These are phyloP conservation scores for Thermophis baileyi DNA, from an alignment of 2,113 vertebrate species.

Conservation along the genomic window DNA sequence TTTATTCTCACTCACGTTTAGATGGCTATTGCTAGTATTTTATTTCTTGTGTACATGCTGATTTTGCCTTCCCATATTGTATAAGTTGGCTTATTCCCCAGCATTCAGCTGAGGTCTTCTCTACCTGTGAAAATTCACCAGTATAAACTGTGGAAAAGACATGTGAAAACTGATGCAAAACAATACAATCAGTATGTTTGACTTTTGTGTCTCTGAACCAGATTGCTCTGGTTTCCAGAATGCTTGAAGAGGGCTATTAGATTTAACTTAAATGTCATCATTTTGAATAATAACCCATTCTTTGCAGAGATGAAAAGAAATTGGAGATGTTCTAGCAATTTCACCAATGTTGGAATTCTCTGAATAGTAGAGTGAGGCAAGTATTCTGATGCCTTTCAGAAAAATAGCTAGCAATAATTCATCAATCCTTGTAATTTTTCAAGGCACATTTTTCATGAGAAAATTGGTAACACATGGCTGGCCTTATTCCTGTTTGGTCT, in stretches of 20 bases:
- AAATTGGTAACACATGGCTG: conserved; percentile 9
- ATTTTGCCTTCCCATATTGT: not conserved
- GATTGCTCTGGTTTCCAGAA: not conserved
- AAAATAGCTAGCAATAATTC: not conserved
- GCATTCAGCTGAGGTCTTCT: not conserved
- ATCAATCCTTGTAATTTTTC: not conserved
- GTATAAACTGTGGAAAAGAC: not conserved
- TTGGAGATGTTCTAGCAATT: not conserved
- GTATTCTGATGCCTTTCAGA: not conserved
- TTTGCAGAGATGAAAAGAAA: not conserved
- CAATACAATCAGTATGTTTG: not conserved
- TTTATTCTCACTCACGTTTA: not conserved
- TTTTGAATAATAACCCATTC: not conserved
- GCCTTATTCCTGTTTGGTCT: conserved; percentile 7
- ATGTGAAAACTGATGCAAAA: not conserved
- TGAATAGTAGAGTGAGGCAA: not conserved
- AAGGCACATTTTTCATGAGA: conserved; percentile 22
- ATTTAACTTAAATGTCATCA: not conserved
- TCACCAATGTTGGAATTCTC: not conserved
- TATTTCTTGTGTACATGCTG: not conserved
- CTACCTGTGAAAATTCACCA: not conserved
- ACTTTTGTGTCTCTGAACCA: not conserved
- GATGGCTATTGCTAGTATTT: not conserved
- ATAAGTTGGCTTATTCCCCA: not conserved
- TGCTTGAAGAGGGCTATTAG: not conserved